Conservation (phyloP, 1,140 invertebrate genomes). For the Laupala kohalensis region DNA sequence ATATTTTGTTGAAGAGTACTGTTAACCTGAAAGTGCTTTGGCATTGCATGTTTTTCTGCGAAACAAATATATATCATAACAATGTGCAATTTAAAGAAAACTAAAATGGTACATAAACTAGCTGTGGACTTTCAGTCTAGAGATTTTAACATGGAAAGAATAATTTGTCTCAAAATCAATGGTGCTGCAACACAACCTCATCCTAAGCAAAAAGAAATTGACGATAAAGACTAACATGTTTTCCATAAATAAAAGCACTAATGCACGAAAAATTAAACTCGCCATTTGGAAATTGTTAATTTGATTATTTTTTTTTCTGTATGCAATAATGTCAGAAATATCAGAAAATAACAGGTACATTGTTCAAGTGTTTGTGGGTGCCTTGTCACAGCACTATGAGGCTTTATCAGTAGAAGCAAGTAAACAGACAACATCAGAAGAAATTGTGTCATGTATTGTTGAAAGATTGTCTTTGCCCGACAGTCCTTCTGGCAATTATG, state of each 20-base stretch:
- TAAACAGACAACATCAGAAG: slow-evolving; percentile 77
- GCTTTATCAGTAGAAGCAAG: slow-evolving; percentile 82
- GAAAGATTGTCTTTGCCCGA: slow-evolving; percentile 57
- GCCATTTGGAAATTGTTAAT: not conserved
- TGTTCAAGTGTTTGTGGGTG: slow-evolving; percentile 78
- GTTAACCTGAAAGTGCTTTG: not conserved
- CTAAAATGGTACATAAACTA: too few species aligned
- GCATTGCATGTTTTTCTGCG: not conserved
- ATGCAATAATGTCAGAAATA: not conserved
- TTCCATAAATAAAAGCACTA: not conserved
- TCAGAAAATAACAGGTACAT: slow-evolving; percentile 30
- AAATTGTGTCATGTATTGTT: slow-evolving; percentile 77
- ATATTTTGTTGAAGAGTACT: not conserved
- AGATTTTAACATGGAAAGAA: not conserved
- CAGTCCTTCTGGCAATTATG: slow-evolving; percentile 52
- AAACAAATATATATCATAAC: not conserved
- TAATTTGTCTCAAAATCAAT: not conserved
- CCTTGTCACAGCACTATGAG: slow-evolving; percentile 76
- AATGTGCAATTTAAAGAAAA: not conserved
- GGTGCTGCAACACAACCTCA: not conserved
- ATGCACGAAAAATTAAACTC: not conserved
- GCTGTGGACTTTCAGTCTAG: not conserved
- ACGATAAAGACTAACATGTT: not conserved
- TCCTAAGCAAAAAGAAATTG: not conserved
- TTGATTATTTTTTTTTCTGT: not conserved